Conservation (phyloP, 2,888 invertebrate species). For the Ormia ochracea region DNA sequence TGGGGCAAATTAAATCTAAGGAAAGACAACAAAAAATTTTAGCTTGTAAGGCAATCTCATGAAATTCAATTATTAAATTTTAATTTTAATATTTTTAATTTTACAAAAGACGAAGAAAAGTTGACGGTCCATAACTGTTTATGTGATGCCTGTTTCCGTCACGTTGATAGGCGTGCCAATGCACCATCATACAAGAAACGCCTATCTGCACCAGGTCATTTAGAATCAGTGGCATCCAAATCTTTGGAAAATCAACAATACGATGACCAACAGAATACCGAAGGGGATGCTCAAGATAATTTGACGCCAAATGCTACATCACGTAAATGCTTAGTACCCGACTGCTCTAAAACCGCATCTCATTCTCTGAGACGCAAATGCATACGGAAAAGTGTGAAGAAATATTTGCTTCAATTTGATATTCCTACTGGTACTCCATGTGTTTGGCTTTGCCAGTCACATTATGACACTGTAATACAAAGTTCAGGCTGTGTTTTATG, state of each 20-base stretch:
- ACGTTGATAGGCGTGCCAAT: conserved; percentile 89
- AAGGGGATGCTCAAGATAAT: conserved; percentile 44
- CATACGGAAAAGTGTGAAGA: conserved; percentile 83
- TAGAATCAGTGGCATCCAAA: conserved; percentile 53
- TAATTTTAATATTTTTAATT: no score
- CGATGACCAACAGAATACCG: conserved; percentile 30
- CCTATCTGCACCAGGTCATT: conserved; percentile 71
- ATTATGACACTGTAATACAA: conserved; percentile 84
- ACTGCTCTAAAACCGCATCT: conserved; percentile 80
- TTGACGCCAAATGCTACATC: conserved; percentile 43
- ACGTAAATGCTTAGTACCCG: conserved; percentile 81
- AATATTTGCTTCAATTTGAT: conserved; percentile 81
- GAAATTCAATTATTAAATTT: neutral
- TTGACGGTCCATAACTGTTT: conserved; percentile 89
- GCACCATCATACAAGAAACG: conserved; percentile 83
- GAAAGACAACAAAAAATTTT: conserved; percentile 89
- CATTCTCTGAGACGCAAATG: conserved; percentile 85
- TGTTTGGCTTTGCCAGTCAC: conserved; percentile 83
- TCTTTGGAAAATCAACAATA: conserved; percentile 50
- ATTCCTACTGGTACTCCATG: conserved; percentile 79
- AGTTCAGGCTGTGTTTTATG: conserved; percentile 87
- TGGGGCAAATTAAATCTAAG: conserved; percentile 89
- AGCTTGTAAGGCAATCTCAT: conserved; percentile 79
- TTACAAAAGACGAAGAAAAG: conserved; percentile 83
- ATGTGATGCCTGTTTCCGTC: conserved; percentile 91